Evolutionary conservation across 2,888 invertebrate genomes (phyloP).

Genomic region (Nephrotoma flavescens): DNA sequence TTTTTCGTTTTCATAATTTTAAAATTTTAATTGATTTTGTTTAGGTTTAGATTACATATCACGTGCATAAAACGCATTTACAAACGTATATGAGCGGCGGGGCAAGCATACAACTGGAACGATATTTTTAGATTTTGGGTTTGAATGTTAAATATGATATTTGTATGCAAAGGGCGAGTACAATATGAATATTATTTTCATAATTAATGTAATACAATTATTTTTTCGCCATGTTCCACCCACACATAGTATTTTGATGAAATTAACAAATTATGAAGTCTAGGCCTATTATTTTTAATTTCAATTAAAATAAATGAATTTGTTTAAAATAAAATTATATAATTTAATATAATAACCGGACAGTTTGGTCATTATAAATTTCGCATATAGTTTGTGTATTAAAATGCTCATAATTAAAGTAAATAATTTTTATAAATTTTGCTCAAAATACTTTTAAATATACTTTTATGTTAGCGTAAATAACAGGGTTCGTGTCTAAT

Average conservation of each 20-base stretch:
- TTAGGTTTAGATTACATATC: not conserved
- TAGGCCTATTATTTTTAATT: not conserved
- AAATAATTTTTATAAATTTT: not conserved
- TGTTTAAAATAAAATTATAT: not conserved
- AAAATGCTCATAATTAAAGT: not conserved
- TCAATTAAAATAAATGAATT: not conserved
- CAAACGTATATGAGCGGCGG: not conserved
- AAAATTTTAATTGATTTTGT: not conserved
- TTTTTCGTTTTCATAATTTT: not conserved
- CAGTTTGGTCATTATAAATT: not conserved
- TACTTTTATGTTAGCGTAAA: no score
- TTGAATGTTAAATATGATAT: no score
- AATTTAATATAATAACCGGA: not conserved
- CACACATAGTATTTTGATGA: not conserved
- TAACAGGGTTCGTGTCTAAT: no score
- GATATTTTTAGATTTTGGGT: not conserved
- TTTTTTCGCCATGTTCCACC: no score
- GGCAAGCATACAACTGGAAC: not conserved
- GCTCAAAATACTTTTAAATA: no score
- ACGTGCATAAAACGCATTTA: not conserved
- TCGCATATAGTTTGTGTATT: not conserved
- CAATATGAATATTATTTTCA: no score
- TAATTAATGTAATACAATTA: not conserved
- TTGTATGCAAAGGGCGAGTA: not conserved
- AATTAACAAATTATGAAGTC: not conserved